Evolutionary conservation across 2,888 invertebrate genomes (phyloP).

Genomic region (Monochamus alternatus): DNA sequence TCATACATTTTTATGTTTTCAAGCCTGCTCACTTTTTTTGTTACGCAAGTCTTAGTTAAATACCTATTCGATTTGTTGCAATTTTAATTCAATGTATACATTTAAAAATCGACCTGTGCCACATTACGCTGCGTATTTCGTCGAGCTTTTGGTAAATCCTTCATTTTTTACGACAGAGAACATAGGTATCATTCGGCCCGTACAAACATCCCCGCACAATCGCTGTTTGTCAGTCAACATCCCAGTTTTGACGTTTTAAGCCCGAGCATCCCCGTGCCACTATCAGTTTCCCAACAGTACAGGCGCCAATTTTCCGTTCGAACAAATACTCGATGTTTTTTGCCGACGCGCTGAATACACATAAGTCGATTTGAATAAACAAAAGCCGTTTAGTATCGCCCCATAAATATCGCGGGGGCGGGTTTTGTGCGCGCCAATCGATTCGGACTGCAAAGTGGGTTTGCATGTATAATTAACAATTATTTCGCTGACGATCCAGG

Average conservation of each 20-base stretch:
- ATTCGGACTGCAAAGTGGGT: background rate
- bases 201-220: too few species aligned
- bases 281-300: background rate
- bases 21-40: too few species aligned
- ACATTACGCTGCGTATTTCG: too few species aligned
- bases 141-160: too few species aligned
- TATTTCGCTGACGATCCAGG: background rate
- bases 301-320: background rate
- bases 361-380: constrained; percentile 4
- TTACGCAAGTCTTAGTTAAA: too few species aligned
- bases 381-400: constrained; percentile 6
- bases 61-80: too few species aligned
- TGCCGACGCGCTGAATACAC: background rate
- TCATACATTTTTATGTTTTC: too few species aligned
- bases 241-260: background rate
- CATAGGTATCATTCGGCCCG: too few species aligned
- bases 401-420: background rate
- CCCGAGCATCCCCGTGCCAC: background rate
- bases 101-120: too few species aligned
- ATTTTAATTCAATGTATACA: too few species aligned
- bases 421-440: background rate
- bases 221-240: too few species aligned
- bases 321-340: background rate
- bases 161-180: too few species aligned
- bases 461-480: constrained; percentile 10